phyloP scores from a whole-genome alignment of 2,888 invertebrate species.

The Andrena hattorfiana region DNA sequence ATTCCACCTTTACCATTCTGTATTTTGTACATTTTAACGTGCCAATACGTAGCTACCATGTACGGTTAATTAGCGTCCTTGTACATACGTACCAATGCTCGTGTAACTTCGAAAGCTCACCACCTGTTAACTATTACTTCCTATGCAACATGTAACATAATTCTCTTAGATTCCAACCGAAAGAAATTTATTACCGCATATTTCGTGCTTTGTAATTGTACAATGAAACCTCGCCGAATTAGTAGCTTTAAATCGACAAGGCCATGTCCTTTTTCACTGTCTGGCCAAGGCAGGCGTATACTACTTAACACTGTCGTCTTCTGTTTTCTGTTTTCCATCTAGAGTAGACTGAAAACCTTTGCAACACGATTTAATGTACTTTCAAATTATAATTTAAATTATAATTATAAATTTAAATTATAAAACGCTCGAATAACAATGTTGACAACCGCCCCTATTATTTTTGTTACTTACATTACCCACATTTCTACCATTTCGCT shows the following conservation, averaged over 20 bases:
- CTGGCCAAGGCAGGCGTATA: slow-evolving; percentile 15
- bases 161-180: slow-evolving; percentile 18
- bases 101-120: slow-evolving; percentile 39
- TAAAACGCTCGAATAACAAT: not conserved
- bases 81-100: slow-evolving; percentile 34
- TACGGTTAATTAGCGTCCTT: slow-evolving; percentile 26
- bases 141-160: slow-evolving; percentile 41
- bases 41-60: slow-evolving; percentile 21
- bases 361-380: not conserved
- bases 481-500: not conserved
- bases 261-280: slow-evolving; percentile 54
- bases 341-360: not conserved
- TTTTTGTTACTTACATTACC: slow-evolving; percentile 32
- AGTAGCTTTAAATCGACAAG: slow-evolving; percentile 41
- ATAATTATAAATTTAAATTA: not conserved
- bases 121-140: slow-evolving; percentile 48
- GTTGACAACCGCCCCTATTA: slow-evolving; percentile 11
- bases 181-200: slow-evolving; percentile 15
- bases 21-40: slow-evolving; percentile 18
- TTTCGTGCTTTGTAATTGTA: slow-evolving; percentile 47
- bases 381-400: slow-evolving; percentile 2
- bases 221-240: slow-evolving; percentile 46
- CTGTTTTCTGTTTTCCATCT: not conserved
- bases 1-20: slow-evolving; percentile 7
- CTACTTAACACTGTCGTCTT: slow-evolving; percentile 6